phyloP scores from a whole-genome alignment of 92 coral and sea anemone genomes.

The Blastomussa wellsi region DNA sequence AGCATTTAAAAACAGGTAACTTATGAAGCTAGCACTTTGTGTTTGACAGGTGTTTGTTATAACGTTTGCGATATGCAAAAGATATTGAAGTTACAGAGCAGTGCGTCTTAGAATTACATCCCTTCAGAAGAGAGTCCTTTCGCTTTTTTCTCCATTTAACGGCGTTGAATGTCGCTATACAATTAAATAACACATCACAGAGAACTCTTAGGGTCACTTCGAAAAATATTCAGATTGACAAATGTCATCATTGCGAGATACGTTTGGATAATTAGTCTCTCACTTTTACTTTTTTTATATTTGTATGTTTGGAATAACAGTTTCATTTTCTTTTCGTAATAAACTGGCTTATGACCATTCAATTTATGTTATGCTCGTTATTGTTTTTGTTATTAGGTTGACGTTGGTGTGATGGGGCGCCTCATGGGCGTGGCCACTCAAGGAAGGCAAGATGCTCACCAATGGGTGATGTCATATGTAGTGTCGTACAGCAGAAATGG shows the following conservation, averaged over 20 bases:
- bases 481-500: conserved; percentile 70
- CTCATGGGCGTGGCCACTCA: conserved; percentile 87
- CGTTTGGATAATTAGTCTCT: too few relatives aligned
- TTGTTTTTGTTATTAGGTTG: conserved; percentile 35
- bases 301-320: too few relatives aligned
- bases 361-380: not conserved
- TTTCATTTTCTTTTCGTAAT: too few relatives aligned
- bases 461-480: conserved; percentile 76
- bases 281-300: too few relatives aligned
- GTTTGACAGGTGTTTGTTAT: not conserved
- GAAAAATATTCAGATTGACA: too few relatives aligned
- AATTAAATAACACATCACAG: too few relatives aligned
- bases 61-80: not conserved
- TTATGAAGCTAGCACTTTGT: not conserved
- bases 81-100: not conserved
- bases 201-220: too few relatives aligned
- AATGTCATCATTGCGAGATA: too few relatives aligned
- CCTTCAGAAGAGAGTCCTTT: not conserved
- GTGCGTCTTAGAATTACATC: not conserved
- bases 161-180: too few relatives aligned
- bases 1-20: too few relatives aligned
- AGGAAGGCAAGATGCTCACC: conserved; percentile 82
- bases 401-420: conserved; percentile 64
- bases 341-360: too few relatives aligned
- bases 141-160: too few relatives aligned